phyloP scores from a whole-genome alignment of 1,140 invertebrate genomes.

The Zaprionus kolodkinae region DNA sequence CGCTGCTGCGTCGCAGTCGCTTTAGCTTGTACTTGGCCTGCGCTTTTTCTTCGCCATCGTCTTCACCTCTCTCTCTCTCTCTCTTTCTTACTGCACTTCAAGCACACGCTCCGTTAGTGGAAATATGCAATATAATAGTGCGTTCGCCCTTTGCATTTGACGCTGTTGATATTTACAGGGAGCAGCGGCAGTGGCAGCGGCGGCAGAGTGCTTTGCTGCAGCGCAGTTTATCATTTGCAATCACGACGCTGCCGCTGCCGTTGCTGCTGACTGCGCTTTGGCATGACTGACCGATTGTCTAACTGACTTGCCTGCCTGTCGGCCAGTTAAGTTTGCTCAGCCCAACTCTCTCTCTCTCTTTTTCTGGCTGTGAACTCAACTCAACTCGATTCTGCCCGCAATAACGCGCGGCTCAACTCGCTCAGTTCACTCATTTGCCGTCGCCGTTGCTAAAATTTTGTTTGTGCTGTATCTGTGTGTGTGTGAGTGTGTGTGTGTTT shows the following conservation, averaged over 20 bases:
- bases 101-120: constrained; percentile 6
- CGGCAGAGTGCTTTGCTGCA: not conserved
- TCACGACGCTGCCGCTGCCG: not conserved
- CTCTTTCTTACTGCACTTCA: not conserved
- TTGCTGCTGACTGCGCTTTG: constrained; percentile 13
- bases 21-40: constrained; percentile 34
- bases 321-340: constrained; percentile 36
- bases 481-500: not conserved
- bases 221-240: not conserved
- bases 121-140: constrained; percentile 23
- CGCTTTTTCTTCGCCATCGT: constrained; percentile 33
- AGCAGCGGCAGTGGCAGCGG: not conserved
- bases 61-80: not conserved
- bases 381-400: not conserved
- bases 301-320: constrained; percentile 3
- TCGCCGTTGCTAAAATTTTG: not conserved
- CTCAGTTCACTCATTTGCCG: constrained; percentile 4
- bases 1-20: constrained; percentile 35
- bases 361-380: constrained; percentile 6
- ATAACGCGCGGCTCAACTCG: not conserved
- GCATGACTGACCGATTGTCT: constrained; percentile 16
- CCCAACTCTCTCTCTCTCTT: constrained; percentile 12
- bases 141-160: constrained; percentile 6
- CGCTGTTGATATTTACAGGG: constrained; percentile 7
- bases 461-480: not conserved